Percentiles rank a stretch among this genome's conserved stretches.
Evolutionary conservation across 2,888 invertebrate species (phyloP).

Genomic region (Melolontha melolontha): DNA sequence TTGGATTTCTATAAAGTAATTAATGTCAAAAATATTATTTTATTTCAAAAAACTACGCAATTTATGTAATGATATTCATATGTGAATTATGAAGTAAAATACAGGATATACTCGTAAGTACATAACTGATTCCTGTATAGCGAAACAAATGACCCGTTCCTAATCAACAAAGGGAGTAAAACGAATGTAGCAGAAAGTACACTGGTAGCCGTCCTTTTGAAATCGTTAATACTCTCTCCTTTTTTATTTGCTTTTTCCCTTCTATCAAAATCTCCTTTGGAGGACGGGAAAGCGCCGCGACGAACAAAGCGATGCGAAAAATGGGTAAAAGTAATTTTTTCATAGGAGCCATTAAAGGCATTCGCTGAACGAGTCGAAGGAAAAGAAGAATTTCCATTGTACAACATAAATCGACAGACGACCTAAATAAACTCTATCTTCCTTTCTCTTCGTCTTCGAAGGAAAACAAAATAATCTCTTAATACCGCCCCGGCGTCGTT

Average conservation of each 20-base stretch:
- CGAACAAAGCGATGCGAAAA: constrained; percentile 39
- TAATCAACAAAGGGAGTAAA: constrained; percentile 15
- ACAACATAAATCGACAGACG: constrained; percentile 41
- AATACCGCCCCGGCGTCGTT: constrained; percentile 41
- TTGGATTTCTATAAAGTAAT: no score
- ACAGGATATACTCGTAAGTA: no score
- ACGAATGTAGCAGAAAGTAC: constrained; percentile 2
- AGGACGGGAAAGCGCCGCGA: constrained; percentile 1
- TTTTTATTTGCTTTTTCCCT: constrained; percentile 25
- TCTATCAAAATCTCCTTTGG: constrained; percentile 22
- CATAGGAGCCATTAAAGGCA: constrained; percentile 38
- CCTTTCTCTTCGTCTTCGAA: constrained; percentile 31
- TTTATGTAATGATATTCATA: no score
- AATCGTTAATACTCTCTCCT: constrained; percentile 12
- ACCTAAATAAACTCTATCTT: constrained; percentile 41
- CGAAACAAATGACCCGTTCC: background rate
- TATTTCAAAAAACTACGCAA: no score
- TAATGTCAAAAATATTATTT: no score
- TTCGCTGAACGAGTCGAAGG: constrained; percentile 6
- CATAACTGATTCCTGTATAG: background rate
- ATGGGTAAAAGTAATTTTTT: constrained; percentile 41
- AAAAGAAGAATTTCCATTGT: constrained; percentile 38
- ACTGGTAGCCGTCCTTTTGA: constrained; percentile 16
- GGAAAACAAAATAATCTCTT: constrained; percentile 45
- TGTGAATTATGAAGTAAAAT: no score